Evolutionary conservation across 1,140 invertebrate species (phyloP), one percentile per base, ranked within the genome.

Genomic region (Campodea augens): DNA sequence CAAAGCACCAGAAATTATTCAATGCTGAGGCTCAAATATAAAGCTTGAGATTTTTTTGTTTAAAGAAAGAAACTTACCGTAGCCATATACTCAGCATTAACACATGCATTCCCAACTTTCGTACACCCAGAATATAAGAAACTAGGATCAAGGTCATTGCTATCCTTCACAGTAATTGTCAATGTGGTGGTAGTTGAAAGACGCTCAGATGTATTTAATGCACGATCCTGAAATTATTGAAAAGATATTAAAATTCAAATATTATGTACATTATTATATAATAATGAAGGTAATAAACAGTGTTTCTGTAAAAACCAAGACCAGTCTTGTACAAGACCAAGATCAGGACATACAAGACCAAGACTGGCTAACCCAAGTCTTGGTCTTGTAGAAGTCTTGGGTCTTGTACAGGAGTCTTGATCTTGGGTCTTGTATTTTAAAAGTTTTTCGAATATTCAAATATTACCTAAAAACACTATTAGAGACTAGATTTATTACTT

Each of bases 91-190:
- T 86, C 81, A 0, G 81, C 80, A 61, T 85, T 82, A 40, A 85
- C 78, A 55, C 81, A 85, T 24, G 78, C 73, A 3, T 80, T 80
- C 51, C 85, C 80, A 39, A 77, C 67, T 1, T 80, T 61, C 54
- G 75, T 77, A 52, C 81, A 88, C 4, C 79, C 81, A 50, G 81
- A 74, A 58, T 87, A 86, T 36, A 85, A 80, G 54, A 87, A 87
- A 0, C 79, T 81, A 0, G 83, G 83, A 59, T 87, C 83, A 57
- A 87, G 79, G 58, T 91, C 86, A 52, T 90, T 86, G 22, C 84
- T 83, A 55, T 90, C 86, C 57, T 76, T 73, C 12, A 92, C 75
- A 51, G 84, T 82, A 0, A 91, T 78, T 0, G 79, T 86, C 40
- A 91, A 60, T 0, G 81, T 90, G 0, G 86, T 84, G 1, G 82